Evolutionary conservation across 1,140 invertebrate genomes (phyloP).

Genomic region (Nomia melanderi): DNA sequence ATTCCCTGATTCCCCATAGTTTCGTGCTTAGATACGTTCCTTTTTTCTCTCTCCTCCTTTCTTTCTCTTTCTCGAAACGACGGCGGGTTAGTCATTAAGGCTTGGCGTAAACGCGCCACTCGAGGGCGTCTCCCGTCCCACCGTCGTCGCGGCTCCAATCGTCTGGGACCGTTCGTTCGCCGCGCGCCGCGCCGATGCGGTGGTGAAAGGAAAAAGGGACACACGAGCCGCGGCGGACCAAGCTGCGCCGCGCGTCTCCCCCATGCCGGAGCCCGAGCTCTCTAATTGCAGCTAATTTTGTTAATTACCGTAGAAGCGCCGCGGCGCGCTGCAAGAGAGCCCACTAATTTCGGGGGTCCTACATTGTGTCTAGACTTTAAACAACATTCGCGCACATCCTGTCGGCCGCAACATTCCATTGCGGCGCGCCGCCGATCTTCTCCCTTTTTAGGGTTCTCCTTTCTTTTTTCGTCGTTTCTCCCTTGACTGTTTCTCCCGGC

Average conservation of each 20-base stretch:
- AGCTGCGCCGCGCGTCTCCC: no score
- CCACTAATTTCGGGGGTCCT: conserved; percentile 77
- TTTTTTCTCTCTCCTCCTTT: no score
- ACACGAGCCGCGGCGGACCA: conserved; percentile 43
- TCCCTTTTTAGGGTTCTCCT: conserved; percentile 20
- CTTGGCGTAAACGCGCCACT: conserved; percentile 60
- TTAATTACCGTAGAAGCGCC: conserved; percentile 76
- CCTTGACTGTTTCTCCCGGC: conserved; percentile 2
- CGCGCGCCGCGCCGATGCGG: no score
- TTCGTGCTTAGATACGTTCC: conserved; percentile 52
- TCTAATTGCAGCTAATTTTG: conserved; percentile 79
- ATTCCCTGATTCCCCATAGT: conserved; percentile 52
- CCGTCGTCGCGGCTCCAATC: conserved; percentile 4
- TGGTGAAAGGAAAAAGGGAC: conserved; percentile 39
- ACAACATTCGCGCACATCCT: conserved; percentile 76
- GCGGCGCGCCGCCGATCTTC: conserved; percentile 26
- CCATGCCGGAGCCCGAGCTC: no score
- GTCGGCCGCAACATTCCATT: conserved; percentile 23
- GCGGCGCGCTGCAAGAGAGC: conserved; percentile 55
- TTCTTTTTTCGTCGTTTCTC: background rate
- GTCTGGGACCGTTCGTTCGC: background rate
- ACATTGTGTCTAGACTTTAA: conserved; percentile 80
- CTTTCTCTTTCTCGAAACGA: conserved; percentile 52
- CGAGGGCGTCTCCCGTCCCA: conserved; percentile 13
- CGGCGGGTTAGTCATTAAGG: conserved; percentile 69